These are phyloP conservation scores for Caranx ignobilis DNA, from an alignment of 2,113 vertebrate species.

Conservation along the genomic window DNA sequence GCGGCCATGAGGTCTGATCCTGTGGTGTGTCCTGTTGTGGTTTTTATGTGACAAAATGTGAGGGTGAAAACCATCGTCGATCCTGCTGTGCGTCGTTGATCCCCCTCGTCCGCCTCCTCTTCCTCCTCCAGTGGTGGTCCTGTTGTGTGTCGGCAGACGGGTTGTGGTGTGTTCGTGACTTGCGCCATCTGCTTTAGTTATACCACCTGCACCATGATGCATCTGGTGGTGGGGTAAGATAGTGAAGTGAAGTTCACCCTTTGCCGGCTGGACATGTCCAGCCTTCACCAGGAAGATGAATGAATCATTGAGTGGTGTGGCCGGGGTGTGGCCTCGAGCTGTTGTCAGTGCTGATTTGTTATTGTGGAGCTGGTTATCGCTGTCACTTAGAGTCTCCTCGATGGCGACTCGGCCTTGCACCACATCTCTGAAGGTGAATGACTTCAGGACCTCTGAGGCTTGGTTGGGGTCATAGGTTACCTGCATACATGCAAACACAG, in stretches of 20 bases:
- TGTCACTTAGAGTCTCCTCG: conserved; percentile 80
- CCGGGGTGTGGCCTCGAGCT: conserved; percentile 69
- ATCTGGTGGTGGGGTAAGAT: conserved; percentile 83
- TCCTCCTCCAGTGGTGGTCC: conserved; percentile 23
- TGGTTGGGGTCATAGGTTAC: conserved; percentile 69
- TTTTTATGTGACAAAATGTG: conserved; percentile 68
- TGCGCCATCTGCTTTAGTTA: conserved; percentile 40
- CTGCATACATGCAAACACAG: conserved; percentile 53
- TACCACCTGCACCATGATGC: conserved; percentile 32
- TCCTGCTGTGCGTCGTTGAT: neutral
- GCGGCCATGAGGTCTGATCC: conserved; percentile 57
- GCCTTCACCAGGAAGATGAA: conserved; percentile 89
- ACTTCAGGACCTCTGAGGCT: conserved; percentile 68
- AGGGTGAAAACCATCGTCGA: conserved; percentile 15
- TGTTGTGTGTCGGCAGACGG: conserved; percentile 39
- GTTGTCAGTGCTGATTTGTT: conserved; percentile 60
- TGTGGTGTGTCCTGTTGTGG: conserved; percentile 74
- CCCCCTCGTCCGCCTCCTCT: conserved; percentile 27
- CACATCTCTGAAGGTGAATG: conserved; percentile 89
- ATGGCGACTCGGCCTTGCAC: conserved; percentile 86
- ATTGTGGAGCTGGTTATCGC: conserved; percentile 21
- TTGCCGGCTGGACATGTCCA: conserved; percentile 86
- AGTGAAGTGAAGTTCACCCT: conserved; percentile 86
- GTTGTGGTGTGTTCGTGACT: conserved; percentile 30
- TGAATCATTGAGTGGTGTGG: conserved; percentile 84